Percentiles rank a stretch among this genome's conserved stretches.
These are phyloP conservation scores for Notiomystis cincta DNA, from an alignment of 2,113 vertebrate genomes.

Conservation along the genomic window DNA sequence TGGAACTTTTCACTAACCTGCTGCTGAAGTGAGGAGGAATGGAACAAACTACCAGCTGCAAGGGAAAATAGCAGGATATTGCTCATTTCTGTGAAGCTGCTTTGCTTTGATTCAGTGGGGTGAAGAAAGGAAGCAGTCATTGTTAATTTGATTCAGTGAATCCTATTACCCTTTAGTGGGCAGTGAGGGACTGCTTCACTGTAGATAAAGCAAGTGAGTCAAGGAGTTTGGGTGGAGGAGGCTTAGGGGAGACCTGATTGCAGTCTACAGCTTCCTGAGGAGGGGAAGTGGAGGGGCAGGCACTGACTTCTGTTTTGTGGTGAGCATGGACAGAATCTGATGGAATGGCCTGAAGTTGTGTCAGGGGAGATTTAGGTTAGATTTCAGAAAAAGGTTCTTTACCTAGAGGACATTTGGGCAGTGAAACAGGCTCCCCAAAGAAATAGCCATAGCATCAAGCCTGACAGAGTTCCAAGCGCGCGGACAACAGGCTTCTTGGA, in stretches of 20 bases:
- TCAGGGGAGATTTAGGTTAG: neutral
- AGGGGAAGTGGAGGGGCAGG: neutral
- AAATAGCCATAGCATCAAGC: neutral
- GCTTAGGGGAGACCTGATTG: neutral
- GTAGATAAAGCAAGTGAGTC: neutral
- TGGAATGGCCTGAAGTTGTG: neutral
- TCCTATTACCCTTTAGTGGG: neutral
- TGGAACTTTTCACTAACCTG: neutral
- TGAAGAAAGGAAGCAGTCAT: neutral
- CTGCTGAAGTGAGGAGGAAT: neutral
- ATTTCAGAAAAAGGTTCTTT: neutral
- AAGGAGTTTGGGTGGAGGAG: neutral
- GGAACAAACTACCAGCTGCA: neutral
- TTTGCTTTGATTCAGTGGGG: neutral
- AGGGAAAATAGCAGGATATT: neutral
- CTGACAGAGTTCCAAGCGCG: neutral
- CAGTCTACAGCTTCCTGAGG: neutral
- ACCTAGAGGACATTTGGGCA: neutral
- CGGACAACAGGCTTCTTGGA: neutral
- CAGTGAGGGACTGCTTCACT: neutral
- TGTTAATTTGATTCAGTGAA: neutral
- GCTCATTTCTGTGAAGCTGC: neutral
- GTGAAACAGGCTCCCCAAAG: neutral
- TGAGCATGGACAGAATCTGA: neutral
- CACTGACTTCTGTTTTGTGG: neutral